Percentiles rank a stretch among this genome's conserved stretches.
These are phyloP conservation scores for Pristionchus mayeri DNA, from an alignment of 2,888 invertebrate genomes.

Conservation along the genomic window DNA sequence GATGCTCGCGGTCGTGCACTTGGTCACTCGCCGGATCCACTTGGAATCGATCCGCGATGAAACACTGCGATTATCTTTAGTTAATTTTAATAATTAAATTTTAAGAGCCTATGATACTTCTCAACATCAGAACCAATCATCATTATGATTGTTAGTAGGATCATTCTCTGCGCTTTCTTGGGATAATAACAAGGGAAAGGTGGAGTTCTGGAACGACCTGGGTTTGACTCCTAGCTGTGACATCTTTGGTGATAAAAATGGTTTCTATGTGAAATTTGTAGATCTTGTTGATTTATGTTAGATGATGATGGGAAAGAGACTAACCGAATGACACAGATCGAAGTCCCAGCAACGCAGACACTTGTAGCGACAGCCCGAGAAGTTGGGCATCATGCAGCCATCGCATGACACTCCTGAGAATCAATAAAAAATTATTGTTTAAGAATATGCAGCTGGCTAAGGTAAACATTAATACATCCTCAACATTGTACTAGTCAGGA, in stretches of 20 bases:
- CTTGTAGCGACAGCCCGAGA: constrained; percentile 96
- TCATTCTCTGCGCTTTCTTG: too few species aligned
- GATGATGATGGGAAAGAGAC: too few species aligned
- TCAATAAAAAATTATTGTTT: not conserved
- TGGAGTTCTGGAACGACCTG: too few species aligned
- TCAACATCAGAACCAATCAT: too few species aligned
- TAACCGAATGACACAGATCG: constrained; percentile 90
- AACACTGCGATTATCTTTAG: constrained; percentile 51
- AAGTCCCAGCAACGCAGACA: constrained; percentile 99
- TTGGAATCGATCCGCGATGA: constrained; percentile 50
- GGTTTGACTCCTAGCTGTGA: too few species aligned
- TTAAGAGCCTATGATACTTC: too few species aligned
- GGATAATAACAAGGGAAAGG: too few species aligned
- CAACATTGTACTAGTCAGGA: too few species aligned
- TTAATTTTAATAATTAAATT: not conserved
- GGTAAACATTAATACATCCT: not conserved
- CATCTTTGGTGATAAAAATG: too few species aligned
- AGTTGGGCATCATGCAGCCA: constrained; percentile 97
- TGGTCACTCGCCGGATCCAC: constrained; percentile 53
- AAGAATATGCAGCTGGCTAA: not conserved
- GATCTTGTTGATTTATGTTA: too few species aligned
- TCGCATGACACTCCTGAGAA: constrained; percentile 96
- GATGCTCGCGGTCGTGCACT: constrained; percentile 94
- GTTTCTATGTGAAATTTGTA: too few species aligned
- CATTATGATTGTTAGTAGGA: too few species aligned